Percentiles rank a stretch among this genome's conserved stretches.
Conservation (phyloP, 1,140 invertebrate species). For the Gonatopus flavifemur region DNA sequence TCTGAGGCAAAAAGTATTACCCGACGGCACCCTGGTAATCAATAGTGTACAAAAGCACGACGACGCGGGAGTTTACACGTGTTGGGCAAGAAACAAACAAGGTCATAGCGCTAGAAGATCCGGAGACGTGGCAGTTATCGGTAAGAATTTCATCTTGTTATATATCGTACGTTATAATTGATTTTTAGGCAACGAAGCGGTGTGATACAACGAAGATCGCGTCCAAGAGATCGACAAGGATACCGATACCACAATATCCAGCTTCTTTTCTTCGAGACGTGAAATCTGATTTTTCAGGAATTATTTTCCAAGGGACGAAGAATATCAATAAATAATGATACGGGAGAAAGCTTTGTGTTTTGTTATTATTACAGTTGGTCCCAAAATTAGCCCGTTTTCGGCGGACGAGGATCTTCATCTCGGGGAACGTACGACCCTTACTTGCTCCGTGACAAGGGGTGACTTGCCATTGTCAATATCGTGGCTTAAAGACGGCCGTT, state of each 20-base stretch:
- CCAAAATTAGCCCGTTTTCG: conserved; percentile 77
- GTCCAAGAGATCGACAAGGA: background rate
- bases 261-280: too few species aligned
- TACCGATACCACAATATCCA: too few species aligned
- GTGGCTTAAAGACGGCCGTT: conserved; percentile 75
- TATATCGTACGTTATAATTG: too few species aligned
- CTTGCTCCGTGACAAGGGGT: conserved; percentile 77
- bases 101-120: conserved; percentile 71
- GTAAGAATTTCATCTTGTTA: too few species aligned
- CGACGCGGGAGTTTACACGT: conserved; percentile 79
- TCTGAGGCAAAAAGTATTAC: conserved; percentile 74
- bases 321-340: too few species aligned
- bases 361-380: conserved; percentile 70
- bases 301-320: too few species aligned
- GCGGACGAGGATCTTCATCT: conserved; percentile 73
- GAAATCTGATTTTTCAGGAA: too few species aligned
- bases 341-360: too few species aligned
- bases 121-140: conserved; percentile 74
- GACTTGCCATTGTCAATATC: conserved; percentile 74
- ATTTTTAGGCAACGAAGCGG: too few species aligned
- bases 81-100: conserved; percentile 74
- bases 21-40: conserved; percentile 74
- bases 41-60: conserved; percentile 72
- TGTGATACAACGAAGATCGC: background rate
- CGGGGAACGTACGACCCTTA: conserved; percentile 73